Conservation (phyloP, 2,888 invertebrate genomes). For the Xanthorhoe designata region DNA sequence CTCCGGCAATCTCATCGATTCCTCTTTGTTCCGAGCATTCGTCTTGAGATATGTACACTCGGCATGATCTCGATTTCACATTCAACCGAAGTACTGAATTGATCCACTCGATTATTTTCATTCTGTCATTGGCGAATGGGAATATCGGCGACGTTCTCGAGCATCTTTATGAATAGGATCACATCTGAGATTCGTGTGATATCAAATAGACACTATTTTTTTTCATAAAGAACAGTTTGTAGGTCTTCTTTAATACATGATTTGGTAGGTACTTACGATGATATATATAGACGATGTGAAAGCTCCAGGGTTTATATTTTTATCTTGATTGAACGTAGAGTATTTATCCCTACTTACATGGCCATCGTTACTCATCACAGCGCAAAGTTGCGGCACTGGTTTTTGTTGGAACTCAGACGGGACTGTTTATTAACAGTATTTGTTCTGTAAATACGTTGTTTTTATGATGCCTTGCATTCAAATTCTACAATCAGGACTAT, state of each 20-base stretch:
- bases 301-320: slow-evolving; percentile 8
- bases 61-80: slow-evolving; percentile 78
- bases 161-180: slow-evolving; percentile 16
- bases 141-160: slow-evolving; percentile 20
- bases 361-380: slow-evolving; percentile 39
- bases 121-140: slow-evolving; percentile 29
- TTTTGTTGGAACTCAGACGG: slow-evolving; percentile 32
- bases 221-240: too few species aligned
- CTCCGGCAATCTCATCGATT: slow-evolving; percentile 79
- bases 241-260: too few species aligned
- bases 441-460: slow-evolving; percentile 31
- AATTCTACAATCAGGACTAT: slow-evolving; percentile 15
- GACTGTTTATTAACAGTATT: slow-evolving; percentile 33
- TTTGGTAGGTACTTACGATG: too few species aligned
- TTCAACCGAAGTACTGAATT: slow-evolving; percentile 62
- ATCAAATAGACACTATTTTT: not conserved
- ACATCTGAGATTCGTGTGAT: slow-evolving; percentile 12
- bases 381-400: slow-evolving; percentile 31
- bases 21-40: slow-evolving; percentile 82
- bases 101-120: slow-evolving; percentile 55
- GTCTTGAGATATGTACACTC: slow-evolving; percentile 78
- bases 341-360: slow-evolving; percentile 31
- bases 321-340: slow-evolving; percentile 29
- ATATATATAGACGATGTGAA: not conserved
- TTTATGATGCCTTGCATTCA: slow-evolving; percentile 19